Evolutionary conservation across 1,140 invertebrate genomes (phyloP), one percentile per base, ranked within the genome.

Genomic region (Lepidurus couesii): DNA sequence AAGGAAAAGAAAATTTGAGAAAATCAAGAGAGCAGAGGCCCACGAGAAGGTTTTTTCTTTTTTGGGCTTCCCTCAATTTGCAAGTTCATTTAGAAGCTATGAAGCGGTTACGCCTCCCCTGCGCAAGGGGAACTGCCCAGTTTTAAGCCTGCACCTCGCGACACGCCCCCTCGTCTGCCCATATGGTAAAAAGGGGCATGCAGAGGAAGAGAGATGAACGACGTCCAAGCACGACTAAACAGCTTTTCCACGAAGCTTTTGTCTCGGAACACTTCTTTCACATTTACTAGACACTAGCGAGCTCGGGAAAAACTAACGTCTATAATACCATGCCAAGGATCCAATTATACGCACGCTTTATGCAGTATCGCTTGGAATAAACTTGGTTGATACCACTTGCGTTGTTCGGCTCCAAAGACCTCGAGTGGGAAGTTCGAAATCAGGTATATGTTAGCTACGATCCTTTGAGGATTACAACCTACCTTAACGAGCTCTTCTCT

Each of bases 41-140:
- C 53, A 65, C 4, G 53, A 65, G 21, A 34, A 34, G 34, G 34
- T 34, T 21, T 65, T 65, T 65, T 65, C 13, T 21, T 65, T 65
- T n/a, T 65, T 65, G 53, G 53, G 53, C 53, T 65, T 65, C 53
- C 53, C 53, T 65, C 53, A 65, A 65, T 65, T 65, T 65, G 53
- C 53, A 65, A 65, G 53, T 65, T 65, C 53, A 65, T 65, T 65
- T 65, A 65, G 53, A 65, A 65, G 53, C 53, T 65, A 65, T 65
- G 53, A 65, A 65, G 53, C 53, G 53, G 53, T 65, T 65, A 65
- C 53, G 53, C 53, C 53, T 34, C 53, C 53, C 53, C 21, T 65
- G 13, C 16, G 53, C 16, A 65, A 65, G 16, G 53, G 53, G 53
- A 65, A 65, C 53, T 65, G 53, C 53, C 53, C 53, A 21, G 16